These are phyloP conservation scores for Meta bourneti DNA, from an alignment of 2,888 invertebrate genomes.

Conservation along the genomic window DNA sequence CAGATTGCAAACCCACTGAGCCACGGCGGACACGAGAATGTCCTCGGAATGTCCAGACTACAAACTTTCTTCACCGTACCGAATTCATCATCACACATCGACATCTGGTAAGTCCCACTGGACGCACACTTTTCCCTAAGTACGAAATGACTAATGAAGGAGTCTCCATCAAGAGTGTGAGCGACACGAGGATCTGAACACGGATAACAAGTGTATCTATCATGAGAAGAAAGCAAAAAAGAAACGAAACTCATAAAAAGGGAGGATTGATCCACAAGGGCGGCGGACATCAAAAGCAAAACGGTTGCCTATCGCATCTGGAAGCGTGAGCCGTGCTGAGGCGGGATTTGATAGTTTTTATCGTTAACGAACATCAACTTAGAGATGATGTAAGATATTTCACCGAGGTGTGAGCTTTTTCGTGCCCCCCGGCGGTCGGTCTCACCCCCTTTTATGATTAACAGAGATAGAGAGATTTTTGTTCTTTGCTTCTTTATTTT, in stretches of 20 bases:
- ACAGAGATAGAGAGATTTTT: constrained; percentile 35
- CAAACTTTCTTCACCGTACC: no score
- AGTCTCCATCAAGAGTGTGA: background rate
- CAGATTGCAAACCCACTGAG: no score
- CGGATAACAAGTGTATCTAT: background rate
- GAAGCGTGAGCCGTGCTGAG: constrained; percentile 56
- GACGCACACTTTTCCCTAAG: background rate
- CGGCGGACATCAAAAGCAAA: constrained; percentile 63
- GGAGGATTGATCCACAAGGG: constrained; percentile 21
- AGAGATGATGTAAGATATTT: constrained; percentile 53
- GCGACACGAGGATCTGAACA: background rate
- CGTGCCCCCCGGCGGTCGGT: background rate
- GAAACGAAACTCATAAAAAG: constrained; percentile 6
- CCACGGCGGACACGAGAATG: no score
- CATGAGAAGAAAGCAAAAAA: constrained; percentile 16
- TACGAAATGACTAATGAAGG: background rate
- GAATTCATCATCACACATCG: no score
- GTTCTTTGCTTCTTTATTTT: constrained; percentile 4
- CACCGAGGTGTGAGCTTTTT: constrained; percentile 35
- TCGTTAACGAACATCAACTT: constrained; percentile 63
- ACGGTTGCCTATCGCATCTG: constrained; percentile 59
- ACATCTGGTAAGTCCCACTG: no score
- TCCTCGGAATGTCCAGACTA: no score
- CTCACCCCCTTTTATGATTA: constrained; percentile 38
- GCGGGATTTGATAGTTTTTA: constrained; percentile 66